A percentile compares a stretch with the other conserved stretches of the same genome.
Conservation (phyloP, 2,797 vertebrate species). For the Rhabdophis nuchalis region DNA sequence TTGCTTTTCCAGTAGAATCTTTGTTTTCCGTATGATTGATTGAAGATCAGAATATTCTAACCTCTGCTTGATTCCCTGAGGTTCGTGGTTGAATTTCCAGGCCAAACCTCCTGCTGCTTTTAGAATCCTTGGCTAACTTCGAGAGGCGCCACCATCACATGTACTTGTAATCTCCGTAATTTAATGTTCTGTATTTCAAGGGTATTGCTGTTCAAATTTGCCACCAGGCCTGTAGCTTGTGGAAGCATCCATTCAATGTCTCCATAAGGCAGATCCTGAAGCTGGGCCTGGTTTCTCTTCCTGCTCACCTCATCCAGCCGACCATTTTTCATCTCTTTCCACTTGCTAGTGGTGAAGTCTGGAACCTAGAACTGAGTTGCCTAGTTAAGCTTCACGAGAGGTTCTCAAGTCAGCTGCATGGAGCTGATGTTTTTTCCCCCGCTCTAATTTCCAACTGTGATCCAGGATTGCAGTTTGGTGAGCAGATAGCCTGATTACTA, state of each 20-base stretch:
- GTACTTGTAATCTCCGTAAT: slow-evolving; percentile 66
- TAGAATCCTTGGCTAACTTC: slow-evolving; percentile 59
- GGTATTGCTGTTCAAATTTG: slow-evolving; percentile 59
- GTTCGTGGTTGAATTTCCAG: slow-evolving; percentile 53
- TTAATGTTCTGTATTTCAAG: slow-evolving; percentile 75
- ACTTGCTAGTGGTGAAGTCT: slow-evolving; percentile 20
- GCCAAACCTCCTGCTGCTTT: slow-evolving; percentile 35
- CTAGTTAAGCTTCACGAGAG: slow-evolving; percentile 10
- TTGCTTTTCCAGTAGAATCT: slow-evolving; percentile 71
- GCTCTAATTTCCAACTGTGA: slow-evolving; percentile 53
- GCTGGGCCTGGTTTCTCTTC: slow-evolving; percentile 39
- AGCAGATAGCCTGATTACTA: slow-evolving; percentile 46
- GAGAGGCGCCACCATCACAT: slow-evolving; percentile 52
- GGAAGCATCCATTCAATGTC: slow-evolving; percentile 53
- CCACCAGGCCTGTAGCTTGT: slow-evolving; percentile 56
- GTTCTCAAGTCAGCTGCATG: slow-evolving; percentile 22
- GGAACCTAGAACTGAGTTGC: background rate
- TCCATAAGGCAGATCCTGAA: slow-evolving; percentile 56
- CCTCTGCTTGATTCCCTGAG: slow-evolving; percentile 68
- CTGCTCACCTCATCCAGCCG: slow-evolving; percentile 27
- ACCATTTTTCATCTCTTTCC: slow-evolving; percentile 6
- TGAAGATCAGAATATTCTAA: slow-evolving; percentile 72
- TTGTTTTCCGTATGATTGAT: slow-evolving; percentile 70
- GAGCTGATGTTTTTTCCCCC: slow-evolving; percentile 31
- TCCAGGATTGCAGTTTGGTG: slow-evolving; percentile 44